These are phyloP conservation scores for Rhogogaster chlorosoma DNA, from an alignment of 2,888 invertebrate species.

Conservation along the genomic window DNA sequence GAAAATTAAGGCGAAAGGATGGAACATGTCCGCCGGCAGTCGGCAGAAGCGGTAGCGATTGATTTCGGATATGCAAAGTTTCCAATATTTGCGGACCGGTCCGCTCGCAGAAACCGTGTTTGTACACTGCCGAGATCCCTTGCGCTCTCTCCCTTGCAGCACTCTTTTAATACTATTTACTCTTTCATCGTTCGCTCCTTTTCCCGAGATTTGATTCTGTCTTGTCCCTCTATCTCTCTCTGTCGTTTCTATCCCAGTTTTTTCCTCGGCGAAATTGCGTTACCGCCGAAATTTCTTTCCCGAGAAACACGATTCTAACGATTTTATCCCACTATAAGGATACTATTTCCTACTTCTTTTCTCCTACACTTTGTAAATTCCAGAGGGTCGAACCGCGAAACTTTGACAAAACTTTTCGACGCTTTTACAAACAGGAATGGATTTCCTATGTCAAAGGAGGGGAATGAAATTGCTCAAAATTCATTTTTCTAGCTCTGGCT, in stretches of 20 bases:
- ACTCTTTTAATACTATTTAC: constrained; percentile 42
- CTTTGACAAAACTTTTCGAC: background rate
- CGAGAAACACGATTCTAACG: background rate
- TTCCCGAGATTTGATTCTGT: constrained; percentile 7
- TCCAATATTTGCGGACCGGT: constrained; percentile 48
- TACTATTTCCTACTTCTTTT: background rate
- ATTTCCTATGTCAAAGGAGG: background rate
- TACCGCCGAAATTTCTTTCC: background rate
- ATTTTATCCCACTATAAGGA: background rate
- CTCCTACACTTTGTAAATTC: background rate
- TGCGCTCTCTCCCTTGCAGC: background rate
- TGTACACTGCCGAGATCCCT: constrained; percentile 30
- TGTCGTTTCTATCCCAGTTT: background rate
- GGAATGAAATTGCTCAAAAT: background rate
- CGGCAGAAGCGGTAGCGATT: constrained; percentile 34
- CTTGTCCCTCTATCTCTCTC: background rate
- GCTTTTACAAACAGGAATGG: background rate
- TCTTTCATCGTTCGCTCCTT: constrained; percentile 7
- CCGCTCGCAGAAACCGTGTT: constrained; percentile 14
- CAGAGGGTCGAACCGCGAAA: background rate
- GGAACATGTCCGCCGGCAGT: constrained; percentile 36
- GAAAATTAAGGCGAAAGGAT: constrained; percentile 8
- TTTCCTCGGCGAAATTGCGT: background rate
- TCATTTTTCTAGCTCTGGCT: background rate
- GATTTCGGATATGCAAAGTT: constrained; percentile 51